phyloP scores from a whole-genome alignment of 1,140 invertebrate genomes.

The Polypedilum pembai region DNA sequence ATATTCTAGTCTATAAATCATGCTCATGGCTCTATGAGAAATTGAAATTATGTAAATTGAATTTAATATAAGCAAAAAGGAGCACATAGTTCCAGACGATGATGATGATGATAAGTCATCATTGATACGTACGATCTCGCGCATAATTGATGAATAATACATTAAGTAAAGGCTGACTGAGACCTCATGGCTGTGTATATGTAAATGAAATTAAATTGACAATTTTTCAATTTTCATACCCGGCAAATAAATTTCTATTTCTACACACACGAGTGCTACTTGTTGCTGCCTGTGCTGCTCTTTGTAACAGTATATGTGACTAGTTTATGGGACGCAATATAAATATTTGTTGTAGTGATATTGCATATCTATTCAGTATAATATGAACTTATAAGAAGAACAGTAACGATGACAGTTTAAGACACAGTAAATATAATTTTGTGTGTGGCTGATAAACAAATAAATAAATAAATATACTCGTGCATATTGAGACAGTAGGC shows the following conservation, averaged over 20 bases:
- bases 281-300: background rate
- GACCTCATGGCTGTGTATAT: background rate
- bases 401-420: background rate
- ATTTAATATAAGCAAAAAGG: background rate
- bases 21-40: background rate
- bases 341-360: conserved; percentile 14
- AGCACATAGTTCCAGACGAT: background rate
- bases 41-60: conserved; percentile 10
- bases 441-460: conserved; percentile 15
- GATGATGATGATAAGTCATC: conserved; percentile 16
- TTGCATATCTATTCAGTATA: conserved; percentile 13
- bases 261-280: background rate
- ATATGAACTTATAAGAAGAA: background rate
- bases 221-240: conserved; percentile 24
- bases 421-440: background rate
- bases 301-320: background rate
- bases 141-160: conserved; percentile 23
- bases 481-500: conserved; percentile 7
- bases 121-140: background rate
- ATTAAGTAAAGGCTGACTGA: conserved; percentile 5
- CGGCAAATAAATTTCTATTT: background rate
- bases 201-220: conserved; percentile 28
- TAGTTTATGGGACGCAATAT: background rate
- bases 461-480: background rate
- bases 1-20: background rate